phyloP scores from a whole-genome alignment of 2,797 vertebrate genomes.

The Oceanodroma leucorhoa region DNA sequence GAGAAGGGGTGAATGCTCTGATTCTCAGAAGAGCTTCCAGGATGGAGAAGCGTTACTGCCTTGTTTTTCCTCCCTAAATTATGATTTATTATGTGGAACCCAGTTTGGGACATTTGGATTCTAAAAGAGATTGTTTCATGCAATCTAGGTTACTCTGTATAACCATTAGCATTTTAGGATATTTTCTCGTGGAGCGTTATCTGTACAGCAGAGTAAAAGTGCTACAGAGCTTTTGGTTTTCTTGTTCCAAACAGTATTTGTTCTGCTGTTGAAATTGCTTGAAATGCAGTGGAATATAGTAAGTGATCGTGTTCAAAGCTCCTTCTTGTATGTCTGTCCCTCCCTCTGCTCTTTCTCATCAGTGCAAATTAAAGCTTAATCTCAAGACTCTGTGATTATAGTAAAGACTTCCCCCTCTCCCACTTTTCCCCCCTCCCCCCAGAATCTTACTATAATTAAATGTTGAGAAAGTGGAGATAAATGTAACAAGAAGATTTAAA shows the following conservation, averaged over 20 bases:
- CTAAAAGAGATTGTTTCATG: neutral
- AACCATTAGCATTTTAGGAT: neutral
- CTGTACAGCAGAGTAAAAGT: neutral
- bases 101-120: neutral
- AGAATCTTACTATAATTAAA: neutral
- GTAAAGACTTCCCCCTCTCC: neutral
- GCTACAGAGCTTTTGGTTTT: neutral
- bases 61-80: neutral
- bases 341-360: neutral
- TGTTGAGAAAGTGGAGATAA: neutral
- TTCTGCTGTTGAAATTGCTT: neutral
- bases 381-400: neutral
- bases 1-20: neutral
- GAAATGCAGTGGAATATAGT: neutral
- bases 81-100: neutral
- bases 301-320: neutral
- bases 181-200: neutral
- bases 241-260: neutral
- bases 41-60: neutral
- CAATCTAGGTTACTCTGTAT: neutral
- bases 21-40: neutral
- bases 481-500: neutral
- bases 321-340: neutral
- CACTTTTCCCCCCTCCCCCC: neutral
- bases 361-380: constrained; percentile 31